Percentiles rank a stretch among this genome's conserved stretches.
These are phyloP conservation scores for Pheosia tremula DNA, from an alignment of 2,888 invertebrate genomes.

Conservation along the genomic window DNA sequence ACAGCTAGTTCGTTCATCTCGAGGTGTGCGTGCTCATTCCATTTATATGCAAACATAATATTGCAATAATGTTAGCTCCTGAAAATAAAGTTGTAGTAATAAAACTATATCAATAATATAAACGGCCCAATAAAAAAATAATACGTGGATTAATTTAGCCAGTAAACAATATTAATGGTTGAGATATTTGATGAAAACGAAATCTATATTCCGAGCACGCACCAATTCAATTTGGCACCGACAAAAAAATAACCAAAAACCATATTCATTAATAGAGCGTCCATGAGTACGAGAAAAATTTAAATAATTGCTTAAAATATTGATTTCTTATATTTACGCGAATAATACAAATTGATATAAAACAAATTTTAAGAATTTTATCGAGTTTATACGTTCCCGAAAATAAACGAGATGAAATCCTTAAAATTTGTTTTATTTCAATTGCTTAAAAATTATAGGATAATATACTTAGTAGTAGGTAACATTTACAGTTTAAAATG, in stretches of 20 bases:
- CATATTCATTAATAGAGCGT: neutral
- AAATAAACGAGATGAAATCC: too few relatives aligned
- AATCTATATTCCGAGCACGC: conserved; percentile 18
- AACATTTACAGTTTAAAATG: too few relatives aligned
- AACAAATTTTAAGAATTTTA: too few relatives aligned
- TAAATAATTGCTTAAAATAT: neutral
- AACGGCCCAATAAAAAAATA: neutral
- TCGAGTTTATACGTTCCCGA: too few relatives aligned
- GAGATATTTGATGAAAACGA: conserved; percentile 15
- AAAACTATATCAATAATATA: neutral
- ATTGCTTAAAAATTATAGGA: too few relatives aligned
- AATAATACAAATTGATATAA: too few relatives aligned
- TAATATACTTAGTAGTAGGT: too few relatives aligned
- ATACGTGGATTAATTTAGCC: neutral
- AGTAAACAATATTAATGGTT: conserved; percentile 9
- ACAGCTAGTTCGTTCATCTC: too few relatives aligned
- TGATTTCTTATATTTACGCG: too few relatives aligned
- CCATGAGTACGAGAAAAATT: neutral
- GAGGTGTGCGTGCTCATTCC: too few relatives aligned
- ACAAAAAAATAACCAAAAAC: neutral
- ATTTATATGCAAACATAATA: too few relatives aligned
- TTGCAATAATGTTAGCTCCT: neutral
- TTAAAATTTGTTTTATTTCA: too few relatives aligned
- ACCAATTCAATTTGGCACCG: conserved; percentile 1
- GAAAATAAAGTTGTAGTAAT: neutral